phyloP scores from a whole-genome alignment of 1,140 invertebrate species.

The Lepeophtheirus salmonis region DNA sequence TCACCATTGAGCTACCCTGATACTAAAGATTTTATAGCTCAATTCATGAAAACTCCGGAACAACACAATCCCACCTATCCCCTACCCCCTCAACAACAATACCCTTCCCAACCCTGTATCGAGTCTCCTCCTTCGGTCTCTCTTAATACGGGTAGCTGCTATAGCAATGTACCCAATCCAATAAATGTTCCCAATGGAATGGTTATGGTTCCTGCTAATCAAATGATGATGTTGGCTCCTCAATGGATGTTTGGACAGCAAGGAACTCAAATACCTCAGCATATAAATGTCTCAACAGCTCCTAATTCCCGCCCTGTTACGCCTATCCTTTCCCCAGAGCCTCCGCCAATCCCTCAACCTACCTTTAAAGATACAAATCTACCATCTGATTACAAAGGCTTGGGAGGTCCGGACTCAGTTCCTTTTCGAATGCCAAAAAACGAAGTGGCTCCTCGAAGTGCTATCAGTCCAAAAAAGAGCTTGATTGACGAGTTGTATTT shows the following conservation, averaged over 20 bases:
- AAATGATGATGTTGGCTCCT: neutral
- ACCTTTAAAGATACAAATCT: neutral
- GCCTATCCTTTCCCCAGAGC: neutral
- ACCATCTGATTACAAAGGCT: neutral
- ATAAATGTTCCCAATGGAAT: neutral
- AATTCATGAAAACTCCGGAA: neutral
- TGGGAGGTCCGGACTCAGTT: constrained; percentile 8
- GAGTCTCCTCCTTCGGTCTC: no score
- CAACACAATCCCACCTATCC: neutral
- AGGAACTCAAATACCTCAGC: neutral
- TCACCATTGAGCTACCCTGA: neutral
- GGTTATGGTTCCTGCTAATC: neutral
- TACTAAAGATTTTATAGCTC: neutral
- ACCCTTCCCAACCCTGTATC: neutral
- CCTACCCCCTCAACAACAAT: neutral
- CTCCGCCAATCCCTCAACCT: neutral
- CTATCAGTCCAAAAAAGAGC: neutral
- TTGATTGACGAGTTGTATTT: constrained; percentile 10
- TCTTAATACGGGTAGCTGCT: no score
- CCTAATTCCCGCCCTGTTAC: neutral
- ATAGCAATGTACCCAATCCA: no score
- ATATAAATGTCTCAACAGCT: neutral
- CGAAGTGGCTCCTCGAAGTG: neutral
- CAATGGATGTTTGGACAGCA: neutral
- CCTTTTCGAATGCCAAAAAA: constrained; percentile 2